Percentiles rank a stretch among this genome's conserved stretches.
These are phyloP conservation scores for Tragelaphus oryx DNA, from an alignment of 2,797 vertebrate genomes.

Conservation along the genomic window DNA sequence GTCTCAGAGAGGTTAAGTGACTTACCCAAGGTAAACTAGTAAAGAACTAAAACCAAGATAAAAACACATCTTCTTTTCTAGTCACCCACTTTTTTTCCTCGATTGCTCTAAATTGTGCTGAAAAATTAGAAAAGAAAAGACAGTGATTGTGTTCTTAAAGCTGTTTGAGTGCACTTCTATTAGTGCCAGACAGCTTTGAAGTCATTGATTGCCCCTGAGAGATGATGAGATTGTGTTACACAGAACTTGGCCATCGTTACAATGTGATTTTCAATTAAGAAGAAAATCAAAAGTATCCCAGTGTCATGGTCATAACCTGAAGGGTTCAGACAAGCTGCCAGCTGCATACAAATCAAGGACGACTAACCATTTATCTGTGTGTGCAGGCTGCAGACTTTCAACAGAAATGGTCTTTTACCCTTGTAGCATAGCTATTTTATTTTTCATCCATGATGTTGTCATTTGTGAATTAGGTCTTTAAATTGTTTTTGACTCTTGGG, in stretches of 20 bases:
- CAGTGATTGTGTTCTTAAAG: conserved; percentile 36
- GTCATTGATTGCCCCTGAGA: conserved; percentile 55
- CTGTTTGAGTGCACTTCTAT: conserved; percentile 30
- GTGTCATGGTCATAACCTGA: conserved; percentile 55
- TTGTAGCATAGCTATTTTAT: conserved; percentile 9
- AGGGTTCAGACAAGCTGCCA: conserved; percentile 43
- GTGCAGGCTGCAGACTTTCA: conserved; percentile 1
- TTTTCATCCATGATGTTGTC: conserved; percentile 26
- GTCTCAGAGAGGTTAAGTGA: background rate
- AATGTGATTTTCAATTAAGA: conserved; percentile 71
- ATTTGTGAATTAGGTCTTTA: conserved; percentile 51
- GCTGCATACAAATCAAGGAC: conserved; percentile 55
- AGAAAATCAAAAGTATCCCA: conserved; percentile 63
- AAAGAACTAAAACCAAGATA: background rate
- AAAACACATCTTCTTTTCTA: conserved; percentile 23
- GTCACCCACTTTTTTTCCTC: background rate
- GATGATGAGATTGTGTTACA: conserved; percentile 62
- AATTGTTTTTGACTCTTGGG: conserved; percentile 52
- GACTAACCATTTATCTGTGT: conserved; percentile 30
- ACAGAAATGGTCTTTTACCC: conserved; percentile 10
- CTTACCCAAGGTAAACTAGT: conserved; percentile 27
- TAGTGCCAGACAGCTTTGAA: conserved; percentile 47
- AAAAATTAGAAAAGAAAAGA: conserved; percentile 49
- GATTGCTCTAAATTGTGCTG: background rate
- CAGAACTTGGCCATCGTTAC: conserved; percentile 49